Base-by-base conservation (phyloP, 2,888 invertebrate species). In the Cacoxenus indagator region DNA sequence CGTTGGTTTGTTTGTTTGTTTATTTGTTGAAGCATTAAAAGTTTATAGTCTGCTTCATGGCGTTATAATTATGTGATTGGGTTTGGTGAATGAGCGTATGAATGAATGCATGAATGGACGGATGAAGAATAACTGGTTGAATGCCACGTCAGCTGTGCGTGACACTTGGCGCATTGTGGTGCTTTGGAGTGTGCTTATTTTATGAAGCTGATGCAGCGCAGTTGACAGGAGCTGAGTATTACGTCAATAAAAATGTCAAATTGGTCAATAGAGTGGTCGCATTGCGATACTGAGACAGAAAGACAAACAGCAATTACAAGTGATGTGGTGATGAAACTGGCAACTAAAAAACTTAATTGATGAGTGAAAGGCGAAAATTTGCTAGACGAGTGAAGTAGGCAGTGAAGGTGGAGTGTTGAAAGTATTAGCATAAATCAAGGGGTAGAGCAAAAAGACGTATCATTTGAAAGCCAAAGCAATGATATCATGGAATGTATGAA, bases 161-260 rank as follows among this genome's bases (percentile, higher is more conserved):
- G 61, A 43, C 45, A 22, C 26, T 62, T 45, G 19, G 61, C 37
- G 24, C n/a, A 43, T 31, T 45, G 4, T 22, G 8, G 11, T n/a
- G 43, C 45, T 59, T 31, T 27, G 31, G 17, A 17, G 9, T 19
- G 37, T 27, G 59, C 19, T 61, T n/a, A 62, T 51, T 51, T 51
- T 51, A 9, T 51, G 51, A 51, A 17, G 26, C 59, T 59, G 8
- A 51, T 19, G 55, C 27, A 14, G 17, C n/a, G 48, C 48, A 48
- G 48, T 48, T 17, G 48, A 48, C 9, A n/a, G n/a, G n/a, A 27
- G 26, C 26, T 62, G 43, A 43, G 43, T 62, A 43, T 62, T 45
- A 22, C 11, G 61, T 62, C 59, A 61, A 61, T 61, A 61, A 37
- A 61, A 37, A 61, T 22, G 37, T 61, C 59, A 45, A 43, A 29